phyloP scores from a whole-genome alignment of 2,797 vertebrate species.

The Sebastes iracundus region DNA sequence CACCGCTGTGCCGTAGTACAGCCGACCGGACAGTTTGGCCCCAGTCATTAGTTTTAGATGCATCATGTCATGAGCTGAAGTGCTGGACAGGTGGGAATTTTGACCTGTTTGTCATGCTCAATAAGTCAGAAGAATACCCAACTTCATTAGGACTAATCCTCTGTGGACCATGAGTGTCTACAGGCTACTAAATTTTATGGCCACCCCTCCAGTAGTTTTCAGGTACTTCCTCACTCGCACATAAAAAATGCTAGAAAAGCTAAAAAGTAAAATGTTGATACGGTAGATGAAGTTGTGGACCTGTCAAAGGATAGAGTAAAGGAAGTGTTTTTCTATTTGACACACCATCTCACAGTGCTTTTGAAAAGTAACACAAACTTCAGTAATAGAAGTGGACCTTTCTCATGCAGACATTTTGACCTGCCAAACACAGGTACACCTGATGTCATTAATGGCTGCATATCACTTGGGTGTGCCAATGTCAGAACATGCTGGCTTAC shows the following conservation, averaged over 20 bases:
- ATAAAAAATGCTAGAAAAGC: background rate
- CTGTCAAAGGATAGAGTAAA: background rate
- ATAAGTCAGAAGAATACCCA: background rate
- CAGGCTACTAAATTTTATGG: background rate
- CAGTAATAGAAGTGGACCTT: background rate
- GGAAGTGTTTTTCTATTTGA: background rate
- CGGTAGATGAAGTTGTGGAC: too few species aligned
- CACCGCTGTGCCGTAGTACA: background rate
- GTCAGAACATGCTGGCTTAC: background rate
- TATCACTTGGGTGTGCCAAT: background rate
- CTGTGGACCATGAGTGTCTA: background rate
- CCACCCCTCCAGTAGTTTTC: background rate
- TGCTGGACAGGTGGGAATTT: background rate
- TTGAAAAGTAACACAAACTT: background rate
- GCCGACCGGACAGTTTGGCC: background rate
- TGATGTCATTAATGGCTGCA: background rate
- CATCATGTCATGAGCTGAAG: background rate
- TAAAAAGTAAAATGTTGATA: too few species aligned
- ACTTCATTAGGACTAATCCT: background rate
- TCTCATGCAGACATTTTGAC: background rate
- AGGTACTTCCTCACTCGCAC: background rate
- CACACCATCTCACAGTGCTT: background rate
- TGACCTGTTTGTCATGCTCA: background rate
- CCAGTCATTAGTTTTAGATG: background rate
- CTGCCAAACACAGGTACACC: background rate